A percentile compares a stretch with the other conserved stretches of the same genome.
Evolutionary conservation across 1,140 invertebrate genomes (phyloP).

Genomic region (Bombyx mandarina): DNA sequence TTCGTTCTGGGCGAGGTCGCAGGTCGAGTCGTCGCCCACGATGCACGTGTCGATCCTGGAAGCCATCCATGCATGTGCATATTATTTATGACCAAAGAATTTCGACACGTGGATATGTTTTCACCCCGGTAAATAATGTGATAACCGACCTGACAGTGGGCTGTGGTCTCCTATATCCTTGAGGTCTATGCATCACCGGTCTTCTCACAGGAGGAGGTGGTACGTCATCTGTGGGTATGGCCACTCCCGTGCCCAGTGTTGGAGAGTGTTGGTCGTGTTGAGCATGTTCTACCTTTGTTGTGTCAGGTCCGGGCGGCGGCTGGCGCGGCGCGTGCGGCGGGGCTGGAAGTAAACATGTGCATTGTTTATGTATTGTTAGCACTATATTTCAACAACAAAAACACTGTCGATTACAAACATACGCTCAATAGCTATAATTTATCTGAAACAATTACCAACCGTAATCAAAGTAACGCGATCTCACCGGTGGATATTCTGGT

Average conservation of each 20-base stretch:
- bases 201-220: constrained; percentile 21
- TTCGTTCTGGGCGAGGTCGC: constrained; percentile 89
- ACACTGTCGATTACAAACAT: too few relatives aligned
- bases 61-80: constrained; percentile 10
- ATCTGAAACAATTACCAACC: too few relatives aligned
- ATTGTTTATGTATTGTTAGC: too few relatives aligned
- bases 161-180: constrained; percentile 38
- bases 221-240: constrained; percentile 59
- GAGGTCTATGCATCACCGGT: constrained; percentile 13
- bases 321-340: constrained; percentile 6
- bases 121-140: too few relatives aligned
- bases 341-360: constrained; percentile 10
- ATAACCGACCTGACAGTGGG: constrained; percentile 48
- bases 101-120: not conserved
- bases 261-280: constrained; percentile 11
- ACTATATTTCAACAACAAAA: too few relatives aligned
- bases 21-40: constrained; percentile 93
- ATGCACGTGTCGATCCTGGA: constrained; percentile 92
- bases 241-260: constrained; percentile 65
- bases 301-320: constrained; percentile 8
- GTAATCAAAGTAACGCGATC: too few relatives aligned
- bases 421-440: too few relatives aligned
- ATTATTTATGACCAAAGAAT: not conserved
- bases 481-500: too few relatives aligned
- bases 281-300: not conserved